Conservation (phyloP, 2,888 invertebrate species). For the Synanthedon vespiformis region DNA sequence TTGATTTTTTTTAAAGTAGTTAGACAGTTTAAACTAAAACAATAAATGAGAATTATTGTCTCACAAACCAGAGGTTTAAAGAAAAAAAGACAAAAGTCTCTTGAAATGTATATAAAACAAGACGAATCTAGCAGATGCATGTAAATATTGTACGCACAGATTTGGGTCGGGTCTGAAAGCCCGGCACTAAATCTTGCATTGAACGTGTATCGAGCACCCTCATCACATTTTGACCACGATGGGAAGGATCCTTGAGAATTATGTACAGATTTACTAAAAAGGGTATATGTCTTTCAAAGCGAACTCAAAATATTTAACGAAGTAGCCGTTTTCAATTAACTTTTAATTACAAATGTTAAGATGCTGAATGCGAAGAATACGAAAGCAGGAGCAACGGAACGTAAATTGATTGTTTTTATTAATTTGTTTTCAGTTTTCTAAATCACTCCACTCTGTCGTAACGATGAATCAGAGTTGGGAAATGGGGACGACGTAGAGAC, state of each 20-base stretch:
- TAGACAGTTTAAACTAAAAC: too few species aligned
- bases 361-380: background rate
- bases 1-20: too few species aligned
- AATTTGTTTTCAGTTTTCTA: slow-evolving; percentile 1
- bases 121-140: slow-evolving; percentile 21
- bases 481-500: background rate
- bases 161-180: slow-evolving; percentile 15
- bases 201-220: slow-evolving; percentile 16
- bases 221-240: slow-evolving; percentile 12
- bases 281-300: background rate
- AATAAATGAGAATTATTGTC: too few species aligned
- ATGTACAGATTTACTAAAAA: background rate
- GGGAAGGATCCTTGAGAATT: background rate
- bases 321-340: background rate
- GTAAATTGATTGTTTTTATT: slow-evolving; percentile 1
- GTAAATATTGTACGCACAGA: slow-evolving; percentile 7
- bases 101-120: slow-evolving; percentile 21
- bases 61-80: too few species aligned
- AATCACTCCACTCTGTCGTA: background rate
- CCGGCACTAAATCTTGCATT: slow-evolving; percentile 24
- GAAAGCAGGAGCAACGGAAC: background rate
- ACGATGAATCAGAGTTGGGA: slow-evolving; percentile 1
- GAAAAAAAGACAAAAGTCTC: too few species aligned
- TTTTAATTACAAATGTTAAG: background rate
- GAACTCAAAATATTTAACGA: background rate